phyloP scores from a whole-genome alignment of 2,888 invertebrate genomes.

The Hirtodrosophila trivittata region DNA sequence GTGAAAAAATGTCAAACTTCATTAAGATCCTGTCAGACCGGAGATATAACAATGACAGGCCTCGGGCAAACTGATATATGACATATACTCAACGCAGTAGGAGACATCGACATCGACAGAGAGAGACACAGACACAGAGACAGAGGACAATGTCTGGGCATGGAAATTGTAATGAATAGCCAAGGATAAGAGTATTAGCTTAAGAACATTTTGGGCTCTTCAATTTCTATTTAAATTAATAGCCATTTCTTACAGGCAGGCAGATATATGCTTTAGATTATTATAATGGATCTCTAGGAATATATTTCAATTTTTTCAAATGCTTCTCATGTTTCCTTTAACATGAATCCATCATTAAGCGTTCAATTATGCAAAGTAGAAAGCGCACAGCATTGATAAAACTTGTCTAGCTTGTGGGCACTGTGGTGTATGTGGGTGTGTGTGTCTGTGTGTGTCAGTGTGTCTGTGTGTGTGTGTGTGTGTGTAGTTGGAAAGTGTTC shows the following conservation, averaged over 20 bases:
- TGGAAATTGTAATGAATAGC: slow-evolving; percentile 18
- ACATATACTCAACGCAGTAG: slow-evolving; percentile 5
- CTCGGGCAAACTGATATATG: slow-evolving; percentile 23
- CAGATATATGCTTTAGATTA: slow-evolving; percentile 10
- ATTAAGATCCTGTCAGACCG: slow-evolving; percentile 41
- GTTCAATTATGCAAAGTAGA: slow-evolving; percentile 57
- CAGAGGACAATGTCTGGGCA: background rate
- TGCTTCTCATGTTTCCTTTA: background rate
- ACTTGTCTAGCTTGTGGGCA: slow-evolving; percentile 7
- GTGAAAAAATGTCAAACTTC: slow-evolving; percentile 46
- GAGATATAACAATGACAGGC: slow-evolving; percentile 37
- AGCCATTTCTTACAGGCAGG: background rate
- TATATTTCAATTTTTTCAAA: slow-evolving; percentile 6
- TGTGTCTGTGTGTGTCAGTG: background rate
- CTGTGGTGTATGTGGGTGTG: background rate
- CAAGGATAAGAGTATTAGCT: background rate
- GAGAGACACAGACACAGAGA: background rate
- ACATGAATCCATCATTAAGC: slow-evolving; percentile 28
- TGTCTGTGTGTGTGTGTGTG: slow-evolving; percentile 5
- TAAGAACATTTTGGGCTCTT: background rate
- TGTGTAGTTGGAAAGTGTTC: slow-evolving; percentile 21
- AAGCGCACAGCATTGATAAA: slow-evolving; percentile 17
- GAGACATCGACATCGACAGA: background rate
- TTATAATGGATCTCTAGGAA: slow-evolving; percentile 13
- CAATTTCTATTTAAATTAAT: slow-evolving; percentile 26